A percentile compares a stretch with the other conserved stretches of the same genome.
phyloP scores from a whole-genome alignment of 2,888 invertebrate genomes.

The Dryomyza anilis region DNA sequence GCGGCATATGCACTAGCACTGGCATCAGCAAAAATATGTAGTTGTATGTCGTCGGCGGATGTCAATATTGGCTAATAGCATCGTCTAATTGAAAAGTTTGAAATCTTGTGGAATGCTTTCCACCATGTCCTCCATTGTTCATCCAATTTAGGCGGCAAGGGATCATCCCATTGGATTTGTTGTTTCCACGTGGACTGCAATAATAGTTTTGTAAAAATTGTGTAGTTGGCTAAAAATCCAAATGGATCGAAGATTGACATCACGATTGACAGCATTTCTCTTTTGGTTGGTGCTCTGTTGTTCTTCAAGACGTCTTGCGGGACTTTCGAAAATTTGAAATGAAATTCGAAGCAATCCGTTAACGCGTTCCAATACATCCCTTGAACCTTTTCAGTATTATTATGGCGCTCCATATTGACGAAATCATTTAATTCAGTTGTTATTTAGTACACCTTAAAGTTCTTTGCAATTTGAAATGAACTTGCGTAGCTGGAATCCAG shows the following conservation, averaged over 20 bases:
- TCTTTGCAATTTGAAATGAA: no score
- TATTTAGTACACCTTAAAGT: no score
- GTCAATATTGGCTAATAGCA: slow-evolving; percentile 28
- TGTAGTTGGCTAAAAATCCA: slow-evolving; percentile 38
- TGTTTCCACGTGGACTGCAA: slow-evolving; percentile 26
- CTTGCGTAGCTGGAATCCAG: no score
- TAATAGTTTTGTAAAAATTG: slow-evolving; percentile 30
- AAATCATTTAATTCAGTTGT: no score
- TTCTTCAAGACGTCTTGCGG: no score
- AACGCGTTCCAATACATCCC: no score
- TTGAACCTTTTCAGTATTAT: no score
- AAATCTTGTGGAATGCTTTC: slow-evolving; percentile 20
- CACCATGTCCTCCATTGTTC: slow-evolving; percentile 25
- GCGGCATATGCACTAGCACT: slow-evolving; percentile 31
- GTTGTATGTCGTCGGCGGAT: slow-evolving; percentile 10
- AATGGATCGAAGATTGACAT: slow-evolving; percentile 36
- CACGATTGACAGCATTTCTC: no score
- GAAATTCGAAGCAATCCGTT: no score
- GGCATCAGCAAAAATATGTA: slow-evolving; percentile 31
- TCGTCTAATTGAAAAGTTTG: slow-evolving; percentile 17
- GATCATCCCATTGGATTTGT: slow-evolving; percentile 28
- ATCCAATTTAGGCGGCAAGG: slow-evolving; percentile 5
- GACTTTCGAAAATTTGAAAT: no score
- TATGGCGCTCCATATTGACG: no score
- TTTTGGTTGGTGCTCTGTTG: no score